Base-by-base conservation (phyloP, 2,888 invertebrate genomes). In the Plebejus melissa region DNA sequence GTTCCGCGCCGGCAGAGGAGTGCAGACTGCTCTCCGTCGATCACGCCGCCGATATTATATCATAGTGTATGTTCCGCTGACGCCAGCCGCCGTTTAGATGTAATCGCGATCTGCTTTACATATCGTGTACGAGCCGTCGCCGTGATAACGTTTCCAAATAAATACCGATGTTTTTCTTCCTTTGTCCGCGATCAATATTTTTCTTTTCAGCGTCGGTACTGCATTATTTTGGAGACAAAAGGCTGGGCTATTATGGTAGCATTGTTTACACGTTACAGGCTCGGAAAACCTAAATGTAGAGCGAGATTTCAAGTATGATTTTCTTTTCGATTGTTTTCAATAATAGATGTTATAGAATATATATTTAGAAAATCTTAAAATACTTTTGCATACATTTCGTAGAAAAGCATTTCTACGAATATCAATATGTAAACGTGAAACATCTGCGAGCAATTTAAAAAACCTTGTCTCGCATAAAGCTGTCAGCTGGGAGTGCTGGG, bases 41-140 rank as follows among this genome's bases (percentile, higher is more conserved):
- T 13, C 32, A 4, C 22, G 13, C 4, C 65, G 22, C 11, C 32
- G 32, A 65, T 1, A 13, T 13, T 65, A 65, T 65, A 65, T 4
- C 32, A 60, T 32, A 65, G 11, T 28, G 9, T 11, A 36, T 36
- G 32, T 36, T 65, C 65, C 65, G 60, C 60, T 65, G 65, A 65
- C 65, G 32, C 32, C 32, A 36, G 13, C 65, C 11, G 13, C 32
- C 13, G 32, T 13, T 65, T 5, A 65, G 65, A 65, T 60, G 22
- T 32, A 65, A 65, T 65, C 65, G 65, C 65, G 65, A 65, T 65
- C 65, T 36, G 65, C 11, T 28, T 58, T 58, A 58, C 58, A 58
- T 58, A 58, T 22, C 22, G 22, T 6, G 22, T 7, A 58, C 22
- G 5, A 11, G 60, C 54, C 16, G 28, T 60, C 11, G 60, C 28